Evolutionary conservation across 1,140 invertebrate genomes (phyloP).

Genomic region (Thaumetopoea pityocampa): DNA sequence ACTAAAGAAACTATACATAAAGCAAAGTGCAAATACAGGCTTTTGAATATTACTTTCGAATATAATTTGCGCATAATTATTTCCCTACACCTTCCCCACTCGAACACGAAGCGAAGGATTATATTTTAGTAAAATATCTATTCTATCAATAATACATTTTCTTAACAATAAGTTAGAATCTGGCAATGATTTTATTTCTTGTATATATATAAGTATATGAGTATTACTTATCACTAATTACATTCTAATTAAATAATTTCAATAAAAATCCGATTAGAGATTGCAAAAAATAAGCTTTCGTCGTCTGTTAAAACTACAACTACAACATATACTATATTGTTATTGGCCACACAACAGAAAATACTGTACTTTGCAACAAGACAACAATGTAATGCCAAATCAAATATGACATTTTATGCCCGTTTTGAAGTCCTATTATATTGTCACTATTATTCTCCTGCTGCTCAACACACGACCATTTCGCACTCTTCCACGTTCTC

Average conservation of each 20-base stretch:
- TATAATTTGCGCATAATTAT: slow-evolving; percentile 13
- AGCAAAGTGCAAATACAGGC: slow-evolving; percentile 2
- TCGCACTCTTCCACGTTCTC: too few species aligned
- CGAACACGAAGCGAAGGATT: slow-evolving; percentile 4
- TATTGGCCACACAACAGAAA: too few species aligned
- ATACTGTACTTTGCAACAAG: too few species aligned
- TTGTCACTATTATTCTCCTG: slow-evolving; percentile 72
- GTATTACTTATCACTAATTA: slow-evolving; percentile 20
- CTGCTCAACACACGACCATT: slow-evolving; percentile 41
- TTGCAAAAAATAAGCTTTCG: too few species aligned
- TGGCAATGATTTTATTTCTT: too few species aligned
- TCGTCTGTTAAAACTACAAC: too few species aligned
- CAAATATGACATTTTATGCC: not conserved
- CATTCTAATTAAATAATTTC: slow-evolving; percentile 24
- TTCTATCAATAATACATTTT: slow-evolving; percentile 8
- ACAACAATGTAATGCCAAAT: not conserved
- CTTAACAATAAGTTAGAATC: slow-evolving; percentile 9
- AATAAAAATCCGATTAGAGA: too few species aligned
- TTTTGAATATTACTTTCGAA: slow-evolving; percentile 5
- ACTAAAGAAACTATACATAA: slow-evolving; percentile 6
- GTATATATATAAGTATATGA: too few species aligned
- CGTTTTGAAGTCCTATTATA: slow-evolving; percentile 28
- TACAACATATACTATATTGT: slow-evolving; percentile 8
- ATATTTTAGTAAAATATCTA: not conserved
- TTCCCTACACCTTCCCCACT: slow-evolving; percentile 4